phyloP scores from a whole-genome alignment of 1,140 invertebrate genomes.

The Tetranychus cinnabarinus region DNA sequence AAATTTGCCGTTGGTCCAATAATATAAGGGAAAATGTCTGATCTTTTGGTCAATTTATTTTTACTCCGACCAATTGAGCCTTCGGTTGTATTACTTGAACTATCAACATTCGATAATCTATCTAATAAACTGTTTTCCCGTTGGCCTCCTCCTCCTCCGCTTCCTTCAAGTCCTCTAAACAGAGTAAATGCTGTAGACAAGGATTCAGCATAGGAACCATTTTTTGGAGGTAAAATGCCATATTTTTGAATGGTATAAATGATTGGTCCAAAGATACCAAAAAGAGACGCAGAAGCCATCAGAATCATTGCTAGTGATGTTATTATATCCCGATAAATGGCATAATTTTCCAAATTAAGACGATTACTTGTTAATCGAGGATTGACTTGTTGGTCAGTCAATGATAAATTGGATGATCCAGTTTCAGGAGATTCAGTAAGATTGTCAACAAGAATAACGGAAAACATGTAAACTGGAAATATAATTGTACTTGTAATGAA shows the following conservation, averaged over 20 bases:
- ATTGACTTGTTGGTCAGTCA: not conserved
- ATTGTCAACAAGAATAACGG: not conserved
- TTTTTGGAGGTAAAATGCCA: conserved; percentile 3
- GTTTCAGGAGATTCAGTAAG: not conserved
- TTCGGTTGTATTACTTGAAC: not conserved
- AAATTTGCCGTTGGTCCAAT: not conserved
- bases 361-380: not conserved
- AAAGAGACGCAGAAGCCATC: conserved; percentile 16
- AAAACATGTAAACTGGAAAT: not conserved
- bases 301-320: conserved; percentile 16
- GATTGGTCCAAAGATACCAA: conserved; percentile 16
- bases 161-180: conserved; percentile 8
- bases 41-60: not conserved
- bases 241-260: conserved; percentile 10
- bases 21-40: not conserved
- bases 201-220: conserved; percentile 11
- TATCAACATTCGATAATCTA: not conserved
- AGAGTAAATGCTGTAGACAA: conserved; percentile 11
- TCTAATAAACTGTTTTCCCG: not conserved
- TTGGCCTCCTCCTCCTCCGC: conserved; percentile 1
- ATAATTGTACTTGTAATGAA: not conserved
- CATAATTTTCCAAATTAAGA: not conserved
- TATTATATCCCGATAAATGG: conserved; percentile 14
- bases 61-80: too few species aligned
- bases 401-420: not conserved